Conservation (phyloP, 2,113 vertebrate genomes). For the Noctilio leporinus region DNA sequence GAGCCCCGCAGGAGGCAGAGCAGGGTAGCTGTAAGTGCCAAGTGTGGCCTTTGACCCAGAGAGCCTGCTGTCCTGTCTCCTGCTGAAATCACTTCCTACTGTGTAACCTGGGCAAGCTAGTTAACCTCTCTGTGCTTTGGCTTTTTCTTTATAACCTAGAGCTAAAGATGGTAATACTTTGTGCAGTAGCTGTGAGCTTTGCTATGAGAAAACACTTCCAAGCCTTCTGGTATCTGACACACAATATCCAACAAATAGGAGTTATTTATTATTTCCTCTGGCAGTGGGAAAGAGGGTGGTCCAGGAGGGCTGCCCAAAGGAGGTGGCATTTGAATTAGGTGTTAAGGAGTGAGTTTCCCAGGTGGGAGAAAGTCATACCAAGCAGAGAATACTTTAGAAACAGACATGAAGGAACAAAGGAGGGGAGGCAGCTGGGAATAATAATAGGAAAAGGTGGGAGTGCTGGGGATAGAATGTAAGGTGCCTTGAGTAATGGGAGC, state of each 20-base stretch:
- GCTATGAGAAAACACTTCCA: background rate
- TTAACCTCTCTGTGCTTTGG: background rate
- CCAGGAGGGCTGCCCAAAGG: background rate
- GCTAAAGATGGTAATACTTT: background rate
- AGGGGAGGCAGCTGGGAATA: background rate
- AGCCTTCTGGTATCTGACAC: background rate
- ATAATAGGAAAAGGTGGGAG: background rate
- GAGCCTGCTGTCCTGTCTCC: background rate
- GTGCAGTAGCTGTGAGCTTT: background rate
- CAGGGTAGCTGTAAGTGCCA: background rate
- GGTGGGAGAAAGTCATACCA: background rate
- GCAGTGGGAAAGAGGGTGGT: background rate
- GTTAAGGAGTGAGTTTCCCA: background rate
- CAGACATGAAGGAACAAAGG: background rate
- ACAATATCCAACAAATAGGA: background rate
- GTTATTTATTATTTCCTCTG: background rate
- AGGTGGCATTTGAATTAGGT: background rate
- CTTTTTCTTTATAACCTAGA: background rate
- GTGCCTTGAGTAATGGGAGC: background rate
- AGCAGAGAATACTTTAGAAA: background rate
- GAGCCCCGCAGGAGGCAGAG: background rate
- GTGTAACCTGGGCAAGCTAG: background rate
- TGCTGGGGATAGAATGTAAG: background rate
- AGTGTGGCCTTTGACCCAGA: background rate
- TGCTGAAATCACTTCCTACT: background rate